Percentiles rank a stretch among this genome's conserved stretches.
These are phyloP conservation scores for Geophilus truncorum DNA, from an alignment of 2,888 invertebrate genomes.

Conservation along the genomic window DNA sequence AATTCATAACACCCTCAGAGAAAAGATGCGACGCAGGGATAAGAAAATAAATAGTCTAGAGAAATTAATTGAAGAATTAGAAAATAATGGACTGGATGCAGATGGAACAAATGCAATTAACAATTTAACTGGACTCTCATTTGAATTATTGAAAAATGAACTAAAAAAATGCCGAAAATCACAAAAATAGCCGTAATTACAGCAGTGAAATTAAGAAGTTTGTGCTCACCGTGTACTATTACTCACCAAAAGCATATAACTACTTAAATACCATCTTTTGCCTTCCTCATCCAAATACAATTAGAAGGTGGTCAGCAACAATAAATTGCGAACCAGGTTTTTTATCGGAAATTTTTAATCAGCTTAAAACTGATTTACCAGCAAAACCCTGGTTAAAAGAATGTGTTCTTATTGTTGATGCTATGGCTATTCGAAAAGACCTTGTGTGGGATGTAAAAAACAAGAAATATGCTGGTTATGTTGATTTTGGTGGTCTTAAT, in stretches of 20 bases:
- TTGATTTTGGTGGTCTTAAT: background rate
- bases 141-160: background rate
- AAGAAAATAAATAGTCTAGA: too few species aligned
- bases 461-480: background rate
- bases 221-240: background rate
- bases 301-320: background rate
- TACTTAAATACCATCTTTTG: too few species aligned
- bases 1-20: too few species aligned
- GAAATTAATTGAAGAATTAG: background rate
- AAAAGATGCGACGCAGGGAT: too few species aligned
- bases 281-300: background rate
- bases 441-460: background rate
- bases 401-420: background rate
- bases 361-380: background rate
- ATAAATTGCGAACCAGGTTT: background rate
- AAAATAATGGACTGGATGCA: background rate
- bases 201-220: background rate
- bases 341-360: background rate
- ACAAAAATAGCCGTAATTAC: background rate
- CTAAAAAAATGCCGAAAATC: background rate
- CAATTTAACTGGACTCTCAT: background rate
- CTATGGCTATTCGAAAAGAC: background rate
- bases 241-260: constrained; percentile 13
- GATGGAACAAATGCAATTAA: background rate
- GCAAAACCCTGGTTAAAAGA: background rate